Base-by-base conservation (phyloP, 2,888 invertebrate species). In the Pristionchus japonicus region DNA sequence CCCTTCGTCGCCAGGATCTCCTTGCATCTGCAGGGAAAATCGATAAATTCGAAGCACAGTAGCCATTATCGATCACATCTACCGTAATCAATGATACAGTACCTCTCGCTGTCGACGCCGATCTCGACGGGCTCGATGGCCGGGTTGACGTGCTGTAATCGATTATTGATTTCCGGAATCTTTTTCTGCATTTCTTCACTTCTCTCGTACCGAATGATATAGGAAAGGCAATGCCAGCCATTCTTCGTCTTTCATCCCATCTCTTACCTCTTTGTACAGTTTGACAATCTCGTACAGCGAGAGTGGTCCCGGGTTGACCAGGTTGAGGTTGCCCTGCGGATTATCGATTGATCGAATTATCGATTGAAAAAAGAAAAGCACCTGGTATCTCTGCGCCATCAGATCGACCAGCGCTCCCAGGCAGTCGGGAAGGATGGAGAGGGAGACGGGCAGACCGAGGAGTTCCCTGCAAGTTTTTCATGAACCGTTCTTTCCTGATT, bases 351-450 rank as follows among this genome's bases (percentile, higher is more conserved):
- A 15, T 6, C 20, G n/a, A n/a, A n/a, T n/a, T n/a, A n/a, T n/a
- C n/a, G n/a, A n/a, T n/a, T n/a, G n/a, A n/a, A n/a, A n/a, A n/a
- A n/a, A n/a, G n/a, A n/a, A n/a, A n/a, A n/a, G n/a, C 49, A 82
- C 80, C 64, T 82, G 82, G 34, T 86, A 89, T 43, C 93, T 89
- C 49, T 90, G 89, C 74, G 93, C 93, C 94, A 94, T 94, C 74
- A 94, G 89, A 20, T 90, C 89, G 77, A 93, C 89, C 88, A 94
- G 89, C 0, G 92, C 93, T 9, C 92, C 91, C 57, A 94, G 88
- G 47, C 93, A 93, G 84, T 94, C 94, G 17, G 94, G 92, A 9
- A 94, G 90, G 77, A 94, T 92, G 23, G 94, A 93, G n/a, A 94
- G 86, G 17, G 94, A 94, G 15, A 94, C 93, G 47, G 94, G 94